Base-by-base conservation (phyloP, 2,888 invertebrate species). In the Hartigia nigra region DNA sequence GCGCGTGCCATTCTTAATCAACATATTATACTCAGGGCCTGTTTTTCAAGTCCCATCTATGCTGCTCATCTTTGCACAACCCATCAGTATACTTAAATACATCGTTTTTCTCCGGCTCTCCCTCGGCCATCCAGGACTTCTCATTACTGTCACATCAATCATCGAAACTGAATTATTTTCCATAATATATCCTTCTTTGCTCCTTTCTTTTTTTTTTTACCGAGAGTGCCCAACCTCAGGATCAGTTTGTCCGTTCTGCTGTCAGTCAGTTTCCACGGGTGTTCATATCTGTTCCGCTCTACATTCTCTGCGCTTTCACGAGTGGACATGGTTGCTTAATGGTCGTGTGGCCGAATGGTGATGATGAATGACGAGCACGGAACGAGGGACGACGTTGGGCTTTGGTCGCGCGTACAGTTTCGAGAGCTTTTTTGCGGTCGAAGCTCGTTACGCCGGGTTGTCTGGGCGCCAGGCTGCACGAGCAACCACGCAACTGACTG, bases 391-490 rank as follows among this genome's bases (percentile, higher is more conserved):
- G 85, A 86, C 83, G 85, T 81, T 81, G 84, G 82, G 82, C 55
- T 14, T 72, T 31, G 72, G 31, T 34, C 81, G 82, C 79, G 81
- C 82, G 80, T 76, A 82, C 83, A 81, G 77, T 77, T 78, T 81
- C 77, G 76, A 80, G 77, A 80, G 77, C 78, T 84, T 85, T 84
- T 84, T 86, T 87, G 83, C 79, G 76, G 74, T 77, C 78, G 69
- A 72, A 81, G 86, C 86, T 88, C 86, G 88, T 88, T 87, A 87
- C 83, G 87, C 80, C 55, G 55, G 55, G 55, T 55, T 55, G 55
- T 23, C 76, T 78, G 79, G 87, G 88, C 88, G 85, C 86, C 88
- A 88, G 88, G 84, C 87, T 83, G 88, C 80, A 81, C 82, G 81
- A 86, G 86, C 82, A 85, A 76, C 85, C 81, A 85, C 82, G 81